Evolutionary conservation across 2,888 invertebrate genomes (phyloP).

Genomic region (Aethes cnicana): DNA sequence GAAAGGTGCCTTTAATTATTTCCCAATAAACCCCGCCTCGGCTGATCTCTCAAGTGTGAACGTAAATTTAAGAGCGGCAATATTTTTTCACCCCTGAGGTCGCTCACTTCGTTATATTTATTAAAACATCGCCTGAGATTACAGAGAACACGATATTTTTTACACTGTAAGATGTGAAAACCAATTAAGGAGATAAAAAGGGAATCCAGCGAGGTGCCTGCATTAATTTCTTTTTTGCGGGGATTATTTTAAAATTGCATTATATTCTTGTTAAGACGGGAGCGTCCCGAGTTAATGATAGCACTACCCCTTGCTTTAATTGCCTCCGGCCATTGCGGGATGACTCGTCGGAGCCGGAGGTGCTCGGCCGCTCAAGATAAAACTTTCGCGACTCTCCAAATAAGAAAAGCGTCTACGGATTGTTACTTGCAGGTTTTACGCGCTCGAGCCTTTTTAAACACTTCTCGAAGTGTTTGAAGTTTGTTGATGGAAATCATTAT

Average conservation of each 20-base stretch:
- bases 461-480: conserved; percentile 27
- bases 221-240: conserved; percentile 82
- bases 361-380: conserved; percentile 71
- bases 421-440: conserved; percentile 30
- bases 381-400: conserved; percentile 60
- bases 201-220: conserved; percentile 80
- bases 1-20: conserved; percentile 69
- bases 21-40: conserved; percentile 75
- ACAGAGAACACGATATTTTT: conserved; percentile 82
- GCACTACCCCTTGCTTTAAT: conserved; percentile 81
- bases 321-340: conserved; percentile 80
- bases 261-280: conserved; percentile 81
- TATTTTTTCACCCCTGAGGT: conserved; percentile 71
- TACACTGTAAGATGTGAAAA: conserved; percentile 82
- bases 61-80: conserved; percentile 77
- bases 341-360: conserved; percentile 76
- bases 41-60: conserved; percentile 81
- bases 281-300: conserved; percentile 77
- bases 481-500: conserved; percentile 22
- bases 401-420: conserved; percentile 42
- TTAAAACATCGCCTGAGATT: conserved; percentile 82
- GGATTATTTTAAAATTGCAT: conserved; percentile 83
- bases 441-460: conserved; percentile 29
- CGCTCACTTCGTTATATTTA: conserved; percentile 81
- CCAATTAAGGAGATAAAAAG: conserved; percentile 83